A percentile compares a stretch with the other conserved stretches of the same genome.
Conservation (phyloP, 2,797 vertebrate species). For the Oreonectes daqikongensis region DNA sequence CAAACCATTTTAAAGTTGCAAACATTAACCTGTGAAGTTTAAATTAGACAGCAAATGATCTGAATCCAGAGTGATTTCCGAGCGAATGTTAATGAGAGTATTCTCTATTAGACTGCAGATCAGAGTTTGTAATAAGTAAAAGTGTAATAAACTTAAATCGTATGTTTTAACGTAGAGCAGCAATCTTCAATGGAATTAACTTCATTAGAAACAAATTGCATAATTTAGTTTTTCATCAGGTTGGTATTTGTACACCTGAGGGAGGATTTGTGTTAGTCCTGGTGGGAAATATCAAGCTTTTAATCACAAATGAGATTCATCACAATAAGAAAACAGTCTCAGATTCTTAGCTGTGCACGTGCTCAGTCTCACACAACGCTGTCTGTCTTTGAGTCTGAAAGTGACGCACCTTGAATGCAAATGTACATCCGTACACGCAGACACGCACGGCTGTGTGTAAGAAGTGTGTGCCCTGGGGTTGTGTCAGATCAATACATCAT, state of each 20-base stretch:
- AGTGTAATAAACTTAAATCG: too few species aligned
- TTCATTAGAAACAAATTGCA: constrained; percentile 18
- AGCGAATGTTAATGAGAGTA: not conserved
- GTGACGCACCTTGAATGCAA: constrained; percentile 35
- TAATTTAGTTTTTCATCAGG: constrained; percentile 30
- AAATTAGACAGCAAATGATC: too few species aligned
- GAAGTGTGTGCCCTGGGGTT: constrained; percentile 31
- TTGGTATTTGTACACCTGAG: constrained; percentile 5
- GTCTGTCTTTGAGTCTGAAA: not conserved
- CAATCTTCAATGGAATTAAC: not conserved
- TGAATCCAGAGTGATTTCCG: too few species aligned
- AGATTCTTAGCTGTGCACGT: not conserved
- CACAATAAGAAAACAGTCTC: constrained; percentile 15
- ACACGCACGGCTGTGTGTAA: not conserved
- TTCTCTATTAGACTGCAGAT: not conserved
- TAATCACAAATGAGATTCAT: constrained; percentile 33
- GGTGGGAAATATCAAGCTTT: constrained; percentile 5
- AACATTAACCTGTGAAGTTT: too few species aligned
- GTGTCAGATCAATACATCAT: constrained; percentile 53
- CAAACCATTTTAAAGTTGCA: too few species aligned
- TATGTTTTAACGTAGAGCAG: not conserved
- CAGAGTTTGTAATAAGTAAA: not conserved
- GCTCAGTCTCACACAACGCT: not conserved
- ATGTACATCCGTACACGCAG: constrained; percentile 2
- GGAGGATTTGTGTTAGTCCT: constrained; percentile 1